A percentile compares a stretch with the other conserved stretches of the same genome.
Evolutionary conservation across 1,140 invertebrate genomes (phyloP).

Genomic region (Epicauta chinensis): DNA sequence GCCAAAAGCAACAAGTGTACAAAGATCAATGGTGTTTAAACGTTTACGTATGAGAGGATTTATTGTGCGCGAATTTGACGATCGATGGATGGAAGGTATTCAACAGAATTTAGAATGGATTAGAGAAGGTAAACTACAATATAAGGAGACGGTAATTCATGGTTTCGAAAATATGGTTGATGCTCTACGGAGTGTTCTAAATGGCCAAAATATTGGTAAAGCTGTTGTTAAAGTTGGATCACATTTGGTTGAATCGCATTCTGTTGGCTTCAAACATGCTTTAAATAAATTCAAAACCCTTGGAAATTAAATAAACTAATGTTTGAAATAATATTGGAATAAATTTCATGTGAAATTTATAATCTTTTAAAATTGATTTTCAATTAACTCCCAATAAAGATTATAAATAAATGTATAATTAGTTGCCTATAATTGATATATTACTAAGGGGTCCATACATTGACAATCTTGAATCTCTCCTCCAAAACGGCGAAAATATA

Average conservation of each 20-base stretch:
- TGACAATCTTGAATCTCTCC: too few species aligned
- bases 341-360: too few species aligned
- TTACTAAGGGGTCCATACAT: too few species aligned
- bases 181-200: slow-evolving; percentile 55
- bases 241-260: slow-evolving; percentile 1
- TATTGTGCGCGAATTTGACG: slow-evolving; percentile 45
- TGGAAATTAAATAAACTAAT: background rate
- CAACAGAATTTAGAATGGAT: slow-evolving; percentile 52
- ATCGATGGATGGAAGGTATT: slow-evolving; percentile 50
- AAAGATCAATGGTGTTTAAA: slow-evolving; percentile 47
- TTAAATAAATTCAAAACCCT: slow-evolving; percentile 7
- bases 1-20: slow-evolving; percentile 45
- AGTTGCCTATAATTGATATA: too few species aligned
- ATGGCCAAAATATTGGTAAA: slow-evolving; percentile 58
- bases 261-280: slow-evolving; percentile 1
- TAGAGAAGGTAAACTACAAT: slow-evolving; percentile 53
- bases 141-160: slow-evolving; percentile 52
- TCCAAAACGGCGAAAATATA: too few species aligned
- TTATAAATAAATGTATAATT: too few species aligned
- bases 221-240: slow-evolving; percentile 44
- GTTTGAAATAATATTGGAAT: too few species aligned
- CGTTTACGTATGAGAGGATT: slow-evolving; percentile 58
- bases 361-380: too few species aligned
- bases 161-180: slow-evolving; percentile 59
- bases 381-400: too few species aligned